Conservation (phyloP, 2,797 vertebrate species). For the Catamblyrhynchus diadema region DNA sequence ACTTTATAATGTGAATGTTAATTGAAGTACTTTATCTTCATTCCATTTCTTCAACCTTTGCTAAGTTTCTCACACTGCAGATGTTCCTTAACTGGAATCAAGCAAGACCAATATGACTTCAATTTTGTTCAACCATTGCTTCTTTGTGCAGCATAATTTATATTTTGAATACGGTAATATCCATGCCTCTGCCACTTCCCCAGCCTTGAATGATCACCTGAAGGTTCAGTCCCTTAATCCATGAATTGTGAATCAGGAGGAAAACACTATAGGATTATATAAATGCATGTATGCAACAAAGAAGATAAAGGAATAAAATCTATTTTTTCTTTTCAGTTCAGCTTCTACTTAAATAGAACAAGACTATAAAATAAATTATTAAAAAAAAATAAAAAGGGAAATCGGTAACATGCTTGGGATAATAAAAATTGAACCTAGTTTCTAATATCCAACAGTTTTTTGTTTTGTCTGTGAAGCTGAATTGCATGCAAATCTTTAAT, state of each 20-base stretch:
- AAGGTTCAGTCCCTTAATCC: neutral
- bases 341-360: neutral
- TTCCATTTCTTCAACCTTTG: neutral
- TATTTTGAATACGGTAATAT: neutral
- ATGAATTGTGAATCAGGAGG: neutral
- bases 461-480: neutral
- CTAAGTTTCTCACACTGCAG: neutral
- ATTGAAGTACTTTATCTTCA: neutral
- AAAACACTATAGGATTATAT: neutral
- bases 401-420: neutral
- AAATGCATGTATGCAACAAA: neutral
- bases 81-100: neutral
- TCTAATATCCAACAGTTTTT: neutral
- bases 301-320: neutral
- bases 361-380: neutral
- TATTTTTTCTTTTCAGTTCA: neutral
- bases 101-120: neutral
- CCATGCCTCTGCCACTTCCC: neutral
- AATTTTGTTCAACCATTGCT: neutral
- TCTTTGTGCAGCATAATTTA: neutral
- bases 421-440: neutral
- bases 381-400: neutral
- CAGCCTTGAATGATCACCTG: neutral
- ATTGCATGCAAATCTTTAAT: neutral
- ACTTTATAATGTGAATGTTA: neutral